Base-by-base conservation (phyloP, 2,888 invertebrate species). In the Polydrusus tereticollis region DNA sequence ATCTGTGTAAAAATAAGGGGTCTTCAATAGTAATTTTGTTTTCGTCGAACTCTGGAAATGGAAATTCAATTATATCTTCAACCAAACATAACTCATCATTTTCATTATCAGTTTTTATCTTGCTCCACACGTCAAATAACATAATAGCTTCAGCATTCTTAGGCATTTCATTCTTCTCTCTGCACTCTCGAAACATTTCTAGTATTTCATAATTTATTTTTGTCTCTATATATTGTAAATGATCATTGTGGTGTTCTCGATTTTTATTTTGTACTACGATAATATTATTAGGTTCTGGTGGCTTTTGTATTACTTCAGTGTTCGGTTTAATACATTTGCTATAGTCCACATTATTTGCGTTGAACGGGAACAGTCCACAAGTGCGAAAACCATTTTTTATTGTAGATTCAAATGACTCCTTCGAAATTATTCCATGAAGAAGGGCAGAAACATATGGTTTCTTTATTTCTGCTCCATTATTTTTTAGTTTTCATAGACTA, bases 391-490 rank as follows among this genome's bases (percentile, higher is more conserved):
- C 41, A 41, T 14, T 41, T 41, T 6, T 41, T 14, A 41, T 41
- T 14, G 41, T 41, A 16, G 16, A 16, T 14, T 41, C 8, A 8
- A 41, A 41, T 14, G 14, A n/a, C 3, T 6, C 8, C 8, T 65
- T 65, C 1, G 26, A 14, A 3, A 65, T 55, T 52, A 65, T 43
- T 12, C 21, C 14, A 57, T 65, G 14, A 26, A 57, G 23, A 12
- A 65, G 16, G 18, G 5, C 16, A 29, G 65, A 57, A n/a, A 65
- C 57, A 38, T 65, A 47, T 8, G 2, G 16, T 38, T 45, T 65
- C 23, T 20, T 16, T 55, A 65, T 43, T 65, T 65, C 45, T 12
- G 7, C 4, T 52, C 52, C 52, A 52, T 52, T n/a, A 50, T 50
- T 23, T 59, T 59, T 29, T 20, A 59, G 21, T 23, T 33, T 14